A percentile compares a stretch with the other conserved stretches of the same genome.
Conservation (phyloP, 2,888 invertebrate species). For the Melikaiella ostensackeni region DNA sequence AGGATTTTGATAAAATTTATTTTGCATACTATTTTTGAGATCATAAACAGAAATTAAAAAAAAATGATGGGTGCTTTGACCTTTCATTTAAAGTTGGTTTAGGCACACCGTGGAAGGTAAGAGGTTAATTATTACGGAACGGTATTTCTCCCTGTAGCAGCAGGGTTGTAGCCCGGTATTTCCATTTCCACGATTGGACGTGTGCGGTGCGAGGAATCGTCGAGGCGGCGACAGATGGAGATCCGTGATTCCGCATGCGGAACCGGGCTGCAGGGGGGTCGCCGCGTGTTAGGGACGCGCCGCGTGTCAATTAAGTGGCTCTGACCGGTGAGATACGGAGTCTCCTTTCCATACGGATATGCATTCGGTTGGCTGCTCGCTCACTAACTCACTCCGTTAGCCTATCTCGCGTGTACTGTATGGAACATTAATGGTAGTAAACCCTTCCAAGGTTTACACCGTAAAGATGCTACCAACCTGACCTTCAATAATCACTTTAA, state of each 20-base stretch:
- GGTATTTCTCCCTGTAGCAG: neutral
- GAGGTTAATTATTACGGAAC: neutral
- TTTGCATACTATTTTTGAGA: no score
- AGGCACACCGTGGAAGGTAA: no score
- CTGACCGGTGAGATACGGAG: conserved; percentile 75
- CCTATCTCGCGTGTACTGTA: conserved; percentile 44
- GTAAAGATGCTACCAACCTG: conserved; percentile 29
- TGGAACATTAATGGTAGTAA: conserved; percentile 33
- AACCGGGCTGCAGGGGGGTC: conserved; percentile 70
- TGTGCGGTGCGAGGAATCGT: conserved; percentile 57
- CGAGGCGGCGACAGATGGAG: conserved; percentile 68
- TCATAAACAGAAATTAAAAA: no score
- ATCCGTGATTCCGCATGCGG: conserved; percentile 69
- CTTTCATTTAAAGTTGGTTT: no score
- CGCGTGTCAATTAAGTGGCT: conserved; percentile 77
- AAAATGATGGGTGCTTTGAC: no score
- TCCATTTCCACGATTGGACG: conserved; percentile 57
- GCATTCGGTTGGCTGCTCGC: conserved; percentile 53
- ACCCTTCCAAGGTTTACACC: conserved; percentile 23
- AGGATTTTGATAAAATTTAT: no score
- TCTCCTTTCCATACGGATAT: conserved; percentile 73
- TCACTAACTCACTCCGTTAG: conserved; percentile 47
- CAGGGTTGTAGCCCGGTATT: conserved; percentile 44
- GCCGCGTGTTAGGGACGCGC: conserved; percentile 75
- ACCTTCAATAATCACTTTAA: conserved; percentile 33